phyloP scores from a whole-genome alignment of 2,797 vertebrate species.

The Pipistrellus pygmaeus region DNA sequence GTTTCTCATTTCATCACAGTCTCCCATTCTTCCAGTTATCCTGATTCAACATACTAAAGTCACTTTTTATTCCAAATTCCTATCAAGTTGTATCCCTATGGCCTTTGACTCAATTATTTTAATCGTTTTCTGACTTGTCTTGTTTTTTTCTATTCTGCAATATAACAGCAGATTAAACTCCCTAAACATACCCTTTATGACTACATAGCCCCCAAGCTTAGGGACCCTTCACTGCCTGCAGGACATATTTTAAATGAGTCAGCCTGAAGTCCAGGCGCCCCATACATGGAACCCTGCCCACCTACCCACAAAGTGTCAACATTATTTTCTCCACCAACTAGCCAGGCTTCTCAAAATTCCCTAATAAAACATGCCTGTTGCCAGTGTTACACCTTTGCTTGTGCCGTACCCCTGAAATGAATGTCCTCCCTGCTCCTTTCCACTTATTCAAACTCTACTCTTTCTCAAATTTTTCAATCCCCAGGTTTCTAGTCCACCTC shows the following conservation, averaged over 20 bases:
- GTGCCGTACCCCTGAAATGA: not conserved
- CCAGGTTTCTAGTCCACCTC: not conserved
- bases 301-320: not conserved
- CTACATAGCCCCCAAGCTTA: not conserved
- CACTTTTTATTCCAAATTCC: conserved; percentile 34
- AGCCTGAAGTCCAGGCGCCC: not conserved
- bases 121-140: not conserved
- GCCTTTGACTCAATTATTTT: not conserved
- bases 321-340: not conserved
- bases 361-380: not conserved
- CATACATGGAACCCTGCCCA: not conserved
- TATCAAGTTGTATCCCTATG: not conserved
- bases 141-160: conserved; percentile 12
- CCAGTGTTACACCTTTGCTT: not conserved
- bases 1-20: not conserved
- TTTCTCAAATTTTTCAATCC: not conserved
- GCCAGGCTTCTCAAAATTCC: conserved; percentile 5
- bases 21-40: not conserved
- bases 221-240: not conserved
- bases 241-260: not conserved
- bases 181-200: conserved; percentile 25
- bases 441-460: not conserved
- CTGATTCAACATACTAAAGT: not conserved
- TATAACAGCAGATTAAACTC: conserved; percentile 30
- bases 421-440: not conserved